A percentile compares a stretch with the other conserved stretches of the same genome.
phyloP scores from a whole-genome alignment of 2,113 vertebrate genomes.

The Vimba vimba region DNA sequence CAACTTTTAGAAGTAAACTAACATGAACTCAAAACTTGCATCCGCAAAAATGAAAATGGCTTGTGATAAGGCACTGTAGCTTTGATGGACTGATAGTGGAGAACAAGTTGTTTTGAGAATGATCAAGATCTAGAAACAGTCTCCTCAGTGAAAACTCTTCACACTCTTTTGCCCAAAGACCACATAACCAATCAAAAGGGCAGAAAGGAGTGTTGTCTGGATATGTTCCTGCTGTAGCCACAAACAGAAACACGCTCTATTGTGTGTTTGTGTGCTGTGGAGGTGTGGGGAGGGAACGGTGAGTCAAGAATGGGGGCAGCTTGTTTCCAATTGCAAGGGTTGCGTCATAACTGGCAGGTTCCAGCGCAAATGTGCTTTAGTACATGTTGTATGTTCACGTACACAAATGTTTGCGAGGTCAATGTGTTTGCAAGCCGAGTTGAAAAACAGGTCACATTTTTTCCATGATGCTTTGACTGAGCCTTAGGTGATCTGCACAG shows the following conservation, averaged over 20 bases:
- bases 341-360: slow-evolving; percentile 30
- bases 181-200: neutral
- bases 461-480: slow-evolving; percentile 23
- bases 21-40: neutral
- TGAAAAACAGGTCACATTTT: slow-evolving; percentile 52
- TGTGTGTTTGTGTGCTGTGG: slow-evolving; percentile 8
- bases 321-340: neutral
- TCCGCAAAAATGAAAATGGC: neutral
- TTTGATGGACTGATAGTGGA: neutral
- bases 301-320: slow-evolving; percentile 5
- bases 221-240: neutral
- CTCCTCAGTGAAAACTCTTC: neutral
- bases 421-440: slow-evolving; percentile 15
- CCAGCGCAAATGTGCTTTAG: slow-evolving; percentile 1
- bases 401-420: slow-evolving; percentile 30
- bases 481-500: slow-evolving; percentile 35
- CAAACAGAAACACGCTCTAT: neutral
- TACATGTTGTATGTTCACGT: slow-evolving; percentile 14
- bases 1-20: neutral
- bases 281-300: neutral
- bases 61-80: neutral
- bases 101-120: neutral
- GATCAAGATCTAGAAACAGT: neutral
- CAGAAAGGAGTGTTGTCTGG: neutral
- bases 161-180: neutral